Evolutionary conservation across 1,140 invertebrate genomes (phyloP).

Genomic region (Zophobas morio): DNA sequence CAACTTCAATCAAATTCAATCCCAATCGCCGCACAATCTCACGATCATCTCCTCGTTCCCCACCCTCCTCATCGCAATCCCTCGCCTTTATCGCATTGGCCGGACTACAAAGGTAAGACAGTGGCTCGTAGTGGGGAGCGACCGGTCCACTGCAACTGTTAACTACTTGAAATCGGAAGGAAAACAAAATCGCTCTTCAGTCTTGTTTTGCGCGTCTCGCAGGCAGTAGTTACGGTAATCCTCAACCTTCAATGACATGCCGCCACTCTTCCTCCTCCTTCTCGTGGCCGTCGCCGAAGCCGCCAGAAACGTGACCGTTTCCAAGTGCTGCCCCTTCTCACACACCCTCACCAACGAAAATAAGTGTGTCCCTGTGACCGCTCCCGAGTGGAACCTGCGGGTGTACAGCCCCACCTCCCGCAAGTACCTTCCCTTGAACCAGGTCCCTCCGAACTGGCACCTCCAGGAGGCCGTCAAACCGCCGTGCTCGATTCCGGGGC

Average conservation of each 20-base stretch:
- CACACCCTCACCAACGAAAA: slow-evolving; percentile 52
- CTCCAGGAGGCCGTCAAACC: slow-evolving; percentile 54
- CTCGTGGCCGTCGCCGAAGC: not conserved
- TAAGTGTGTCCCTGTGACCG: slow-evolving; percentile 45
- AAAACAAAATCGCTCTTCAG: slow-evolving; percentile 36
- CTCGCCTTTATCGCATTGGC: slow-evolving; percentile 19
- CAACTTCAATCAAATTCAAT: too few species aligned
- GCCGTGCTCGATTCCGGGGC: slow-evolving; percentile 50
- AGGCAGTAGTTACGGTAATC: not conserved
- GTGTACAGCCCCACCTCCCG: slow-evolving; percentile 52
- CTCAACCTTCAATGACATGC: not conserved
- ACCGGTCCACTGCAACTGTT: slow-evolving; percentile 45
- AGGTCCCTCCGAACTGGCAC: slow-evolving; percentile 58
- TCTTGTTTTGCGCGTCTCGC: not conserved
- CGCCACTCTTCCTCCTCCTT: not conserved
- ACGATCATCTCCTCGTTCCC: not conserved
- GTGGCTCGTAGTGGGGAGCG: slow-evolving; percentile 35
- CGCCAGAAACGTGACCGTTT: slow-evolving; percentile 50
- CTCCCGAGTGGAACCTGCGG: slow-evolving; percentile 55
- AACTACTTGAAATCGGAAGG: slow-evolving; percentile 37
- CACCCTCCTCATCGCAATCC: not conserved
- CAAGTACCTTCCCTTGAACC: slow-evolving; percentile 45
- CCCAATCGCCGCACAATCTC: not conserved
- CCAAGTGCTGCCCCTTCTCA: slow-evolving; percentile 57
- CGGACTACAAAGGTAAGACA: slow-evolving; percentile 30